Conservation (phyloP, 2,113 vertebrate genomes). For the Scatophagus argus region DNA sequence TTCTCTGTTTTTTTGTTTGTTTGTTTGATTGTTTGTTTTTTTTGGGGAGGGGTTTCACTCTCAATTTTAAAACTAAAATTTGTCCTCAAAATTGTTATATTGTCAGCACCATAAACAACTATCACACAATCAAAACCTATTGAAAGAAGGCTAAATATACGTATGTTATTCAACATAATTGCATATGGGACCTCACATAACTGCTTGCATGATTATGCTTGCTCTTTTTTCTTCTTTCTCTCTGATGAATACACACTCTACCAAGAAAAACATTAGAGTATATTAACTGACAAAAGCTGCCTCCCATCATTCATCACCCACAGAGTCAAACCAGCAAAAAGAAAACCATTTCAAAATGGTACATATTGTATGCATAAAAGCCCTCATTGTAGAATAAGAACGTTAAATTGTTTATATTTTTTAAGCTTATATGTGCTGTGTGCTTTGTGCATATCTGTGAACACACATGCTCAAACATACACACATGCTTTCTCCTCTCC, state of each 20-base stretch:
- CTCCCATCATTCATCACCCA: conserved; percentile 34
- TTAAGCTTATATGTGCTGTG: not conserved
- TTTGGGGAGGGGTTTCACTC: too few species aligned
- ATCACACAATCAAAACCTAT: conserved; percentile 25
- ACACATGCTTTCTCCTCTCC: conserved; percentile 10
- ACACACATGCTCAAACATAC: not conserved
- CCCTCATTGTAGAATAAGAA: conserved; percentile 33
- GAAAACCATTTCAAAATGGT: conserved; percentile 30
- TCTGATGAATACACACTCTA: not conserved
- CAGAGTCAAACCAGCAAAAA: conserved; percentile 33
- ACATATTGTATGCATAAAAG: conserved; percentile 21
- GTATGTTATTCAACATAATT: conserved; percentile 51
- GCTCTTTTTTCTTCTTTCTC: conserved; percentile 18
- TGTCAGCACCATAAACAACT: not conserved
- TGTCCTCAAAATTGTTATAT: conserved; percentile 23
- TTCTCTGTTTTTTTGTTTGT: not conserved
- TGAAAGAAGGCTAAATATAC: conserved; percentile 37
- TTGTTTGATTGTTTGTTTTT: too few species aligned
- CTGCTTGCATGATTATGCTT: conserved; percentile 22
- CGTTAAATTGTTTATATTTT: conserved; percentile 36
- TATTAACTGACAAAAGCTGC: conserved; percentile 17
- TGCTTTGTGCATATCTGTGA: not conserved
- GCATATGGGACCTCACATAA: conserved; percentile 37
- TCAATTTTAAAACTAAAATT: conserved; percentile 9
- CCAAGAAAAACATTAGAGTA: not conserved